Evolutionary conservation across 2,113 vertebrate genomes (phyloP).

Genomic region (Istiophorus platypterus): DNA sequence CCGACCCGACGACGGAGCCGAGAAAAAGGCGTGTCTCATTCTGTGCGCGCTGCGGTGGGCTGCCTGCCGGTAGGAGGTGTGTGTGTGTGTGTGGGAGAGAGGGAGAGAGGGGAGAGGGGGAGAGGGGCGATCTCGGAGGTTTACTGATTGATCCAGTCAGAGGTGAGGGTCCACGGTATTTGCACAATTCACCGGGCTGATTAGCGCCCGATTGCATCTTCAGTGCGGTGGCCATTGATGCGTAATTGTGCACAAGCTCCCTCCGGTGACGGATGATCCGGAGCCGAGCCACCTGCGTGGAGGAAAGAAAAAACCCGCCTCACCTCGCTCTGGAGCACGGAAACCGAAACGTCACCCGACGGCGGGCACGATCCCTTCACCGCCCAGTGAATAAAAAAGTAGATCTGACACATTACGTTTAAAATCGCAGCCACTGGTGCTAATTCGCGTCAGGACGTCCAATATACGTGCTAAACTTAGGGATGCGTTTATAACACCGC

Average conservation of each 20-base stretch:
- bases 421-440: too few relatives aligned
- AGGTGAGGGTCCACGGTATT: slow-evolving; percentile 4
- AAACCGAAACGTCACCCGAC: neutral
- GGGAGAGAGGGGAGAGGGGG: neutral
- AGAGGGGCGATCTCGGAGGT: neutral
- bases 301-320: neutral
- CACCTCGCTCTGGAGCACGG: neutral
- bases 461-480: neutral
- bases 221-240: slow-evolving; percentile 37
- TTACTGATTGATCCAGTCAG: slow-evolving; percentile 9
- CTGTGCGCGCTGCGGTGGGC: slow-evolving; percentile 68
- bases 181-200: slow-evolving; percentile 13
- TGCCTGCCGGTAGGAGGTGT: slow-evolving; percentile 43
- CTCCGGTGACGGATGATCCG: slow-evolving; percentile 19
- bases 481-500: neutral
- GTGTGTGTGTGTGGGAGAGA: slow-evolving; percentile 27
- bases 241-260: slow-evolving; percentile 71
- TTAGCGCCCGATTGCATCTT: slow-evolving; percentile 13
- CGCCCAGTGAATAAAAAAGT: neutral
- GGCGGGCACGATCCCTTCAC: neutral
- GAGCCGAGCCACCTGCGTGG: slow-evolving; percentile 36
- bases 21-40: slow-evolving; percentile 80
- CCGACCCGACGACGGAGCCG: slow-evolving; percentile 75
- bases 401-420: too few relatives aligned
- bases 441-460: neutral